Evolutionary conservation across 2,113 vertebrate genomes (phyloP), one percentile per base, ranked within the genome.

Genomic region (Zosterops borbonicus): DNA sequence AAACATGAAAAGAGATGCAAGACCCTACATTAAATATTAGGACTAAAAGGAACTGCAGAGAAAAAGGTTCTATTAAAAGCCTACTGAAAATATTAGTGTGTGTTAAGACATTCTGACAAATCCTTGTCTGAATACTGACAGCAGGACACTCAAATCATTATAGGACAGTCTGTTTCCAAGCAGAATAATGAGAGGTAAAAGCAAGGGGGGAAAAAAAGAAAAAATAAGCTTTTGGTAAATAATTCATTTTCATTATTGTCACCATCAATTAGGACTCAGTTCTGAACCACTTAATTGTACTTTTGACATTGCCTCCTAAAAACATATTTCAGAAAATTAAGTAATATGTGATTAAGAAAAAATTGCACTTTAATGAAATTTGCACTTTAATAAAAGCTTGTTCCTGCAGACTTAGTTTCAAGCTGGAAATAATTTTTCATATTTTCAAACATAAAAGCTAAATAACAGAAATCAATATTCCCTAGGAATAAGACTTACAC

Each of bases 381-480:
- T 37, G 41, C 41, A 31, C 60, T 92, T 86, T 56, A 74, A 83
- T 87, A 82, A 86, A 88, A 64, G 49, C 68, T 75, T 79, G 21
- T 60, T 93, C 65, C 73, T 62, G 60, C 60, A 87, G 71, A 95
- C 53, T 53, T 87, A 60, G 49, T 83, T 83, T 86, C 60, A 78
- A 77, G 39, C 35, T 83, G 68, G 68, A 90, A 93, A 88, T 14
- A 33, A 50, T 78, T 90, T 94, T 89, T 93, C 71, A 78, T 77
- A n/a, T 88, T 92, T 96, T 93, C 41, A 89, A 87, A 84, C 76
- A 71, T 46, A 84, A 92, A 95, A 89, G 29, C 59, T 68, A 92
- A 93, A 41, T 78, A 88, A 71, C 25, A 88, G 39, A 90, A 93
- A 89, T 86, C 88, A 92, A 64, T 92, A 87, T 83, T 78, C 68